Percentiles rank a stretch among this genome's conserved stretches.
Conservation (phyloP, 2,888 invertebrate genomes). For the Monochamus alternatus region DNA sequence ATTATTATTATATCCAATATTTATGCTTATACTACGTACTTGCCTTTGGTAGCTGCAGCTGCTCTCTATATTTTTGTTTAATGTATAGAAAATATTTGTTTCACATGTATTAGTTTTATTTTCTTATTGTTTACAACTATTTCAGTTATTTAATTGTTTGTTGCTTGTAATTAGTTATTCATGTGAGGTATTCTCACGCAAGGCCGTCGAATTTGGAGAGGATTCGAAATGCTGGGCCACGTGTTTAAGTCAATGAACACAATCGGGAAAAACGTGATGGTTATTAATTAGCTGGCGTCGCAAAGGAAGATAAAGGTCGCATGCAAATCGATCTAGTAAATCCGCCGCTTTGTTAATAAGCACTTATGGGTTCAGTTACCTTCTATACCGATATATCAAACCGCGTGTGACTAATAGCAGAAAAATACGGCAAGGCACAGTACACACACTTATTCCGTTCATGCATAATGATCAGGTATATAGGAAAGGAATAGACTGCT, state of each 20-base stretch:
- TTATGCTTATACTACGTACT: no score
- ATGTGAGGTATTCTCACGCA: background rate
- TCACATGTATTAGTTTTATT: no score
- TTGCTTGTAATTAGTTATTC: no score
- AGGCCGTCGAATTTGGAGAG: background rate
- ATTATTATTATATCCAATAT: no score
- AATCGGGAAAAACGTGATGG: conserved; percentile 27
- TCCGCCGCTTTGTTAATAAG: conserved; percentile 22
- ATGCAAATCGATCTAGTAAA: conserved; percentile 28
- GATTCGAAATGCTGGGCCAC: background rate
- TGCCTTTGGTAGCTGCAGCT: no score
- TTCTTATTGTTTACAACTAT: no score
- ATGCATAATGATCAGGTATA: background rate
- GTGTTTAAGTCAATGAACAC: conserved; percentile 15
- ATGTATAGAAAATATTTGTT: no score
- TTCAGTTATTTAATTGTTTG: no score
- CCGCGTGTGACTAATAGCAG: conserved; percentile 13
- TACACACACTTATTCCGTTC: background rate
- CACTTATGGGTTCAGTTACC: conserved; percentile 32
- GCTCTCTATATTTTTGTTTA: no score
- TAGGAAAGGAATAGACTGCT: no score
- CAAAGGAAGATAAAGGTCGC: conserved; percentile 22
- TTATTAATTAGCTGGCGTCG: conserved; percentile 28
- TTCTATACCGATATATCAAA: conserved; percentile 13
- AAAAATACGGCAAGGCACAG: background rate